Conservation (phyloP, 2,888 invertebrate species). For the Leuctra nigra region DNA sequence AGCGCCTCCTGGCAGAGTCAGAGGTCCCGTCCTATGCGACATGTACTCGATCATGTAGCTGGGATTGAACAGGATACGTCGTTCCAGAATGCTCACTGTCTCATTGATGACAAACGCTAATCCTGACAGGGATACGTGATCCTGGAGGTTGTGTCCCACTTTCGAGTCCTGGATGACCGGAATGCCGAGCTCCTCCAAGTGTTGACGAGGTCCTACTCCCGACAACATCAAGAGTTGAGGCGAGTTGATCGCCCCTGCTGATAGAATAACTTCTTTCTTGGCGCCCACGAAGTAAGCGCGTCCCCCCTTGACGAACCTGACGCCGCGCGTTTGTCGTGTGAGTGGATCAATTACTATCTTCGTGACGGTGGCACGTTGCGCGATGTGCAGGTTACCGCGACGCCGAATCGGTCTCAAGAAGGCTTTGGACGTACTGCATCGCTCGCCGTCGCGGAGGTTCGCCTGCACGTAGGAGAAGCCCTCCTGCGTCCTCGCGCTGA, state of each 20-base stretch:
- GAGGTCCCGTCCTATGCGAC: slow-evolving; percentile 37
- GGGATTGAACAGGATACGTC: slow-evolving; percentile 32
- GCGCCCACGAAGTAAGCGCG: slow-evolving; percentile 41
- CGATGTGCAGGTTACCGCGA: slow-evolving; percentile 32
- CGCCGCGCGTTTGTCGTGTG: slow-evolving; percentile 23
- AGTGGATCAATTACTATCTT: slow-evolving; percentile 35
- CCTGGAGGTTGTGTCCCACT: slow-evolving; percentile 56
- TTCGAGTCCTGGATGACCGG: slow-evolving; percentile 57
- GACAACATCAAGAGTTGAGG: slow-evolving; percentile 45
- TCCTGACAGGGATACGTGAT: slow-evolving; percentile 40
- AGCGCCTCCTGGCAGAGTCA: slow-evolving; percentile 42
- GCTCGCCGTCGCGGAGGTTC: slow-evolving; percentile 27
- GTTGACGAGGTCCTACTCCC: slow-evolving; percentile 56
- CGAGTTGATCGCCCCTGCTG: slow-evolving; percentile 28
- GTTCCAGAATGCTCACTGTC: slow-evolving; percentile 33
- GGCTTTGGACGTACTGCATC: slow-evolving; percentile 30
- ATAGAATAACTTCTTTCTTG: slow-evolving; percentile 48
- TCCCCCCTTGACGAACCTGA: slow-evolving; percentile 39
- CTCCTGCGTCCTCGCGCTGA: slow-evolving; percentile 38
- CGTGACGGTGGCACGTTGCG: slow-evolving; percentile 28
- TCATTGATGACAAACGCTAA: slow-evolving; percentile 37
- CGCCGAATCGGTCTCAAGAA: slow-evolving; percentile 29
- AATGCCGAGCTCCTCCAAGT: slow-evolving; percentile 52
- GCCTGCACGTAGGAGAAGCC: slow-evolving; percentile 44
- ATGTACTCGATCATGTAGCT: slow-evolving; percentile 37